These are phyloP conservation scores for Anastrepha obliqua DNA, from an alignment of 1,140 invertebrate genomes.

Conservation along the genomic window DNA sequence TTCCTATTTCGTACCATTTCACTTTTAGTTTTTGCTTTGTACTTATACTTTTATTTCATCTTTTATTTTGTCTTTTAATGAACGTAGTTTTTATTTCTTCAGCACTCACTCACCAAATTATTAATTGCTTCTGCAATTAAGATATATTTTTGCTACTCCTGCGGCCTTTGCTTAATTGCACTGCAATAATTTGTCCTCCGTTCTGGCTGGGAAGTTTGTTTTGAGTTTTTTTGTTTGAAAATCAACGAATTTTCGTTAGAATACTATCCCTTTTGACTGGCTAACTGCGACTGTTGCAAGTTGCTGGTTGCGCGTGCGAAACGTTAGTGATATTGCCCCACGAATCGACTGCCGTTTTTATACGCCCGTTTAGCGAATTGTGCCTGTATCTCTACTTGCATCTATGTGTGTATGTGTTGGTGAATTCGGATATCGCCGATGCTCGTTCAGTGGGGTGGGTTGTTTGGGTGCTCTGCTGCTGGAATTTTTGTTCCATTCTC, in stretches of 20 bases:
- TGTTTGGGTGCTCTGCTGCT: conserved; percentile 3
- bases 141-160: conserved; percentile 30
- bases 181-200: neutral
- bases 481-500: conserved; percentile 44
- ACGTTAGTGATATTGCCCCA: conserved; percentile 43
- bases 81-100: neutral
- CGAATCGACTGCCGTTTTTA: conserved; percentile 2
- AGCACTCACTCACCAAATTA: conserved; percentile 38
- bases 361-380: neutral
- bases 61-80: neutral
- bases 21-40: conserved; percentile 8
- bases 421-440: neutral
- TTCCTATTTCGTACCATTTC: neutral
- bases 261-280: neutral
- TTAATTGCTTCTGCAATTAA: conserved; percentile 45
- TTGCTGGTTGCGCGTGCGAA: conserved; percentile 46
- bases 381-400: neutral
- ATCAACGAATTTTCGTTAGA: conserved; percentile 27
- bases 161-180: neutral
- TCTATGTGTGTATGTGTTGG: neutral
- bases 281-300: conserved; percentile 48
- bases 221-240: neutral
- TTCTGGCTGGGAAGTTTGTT: neutral
- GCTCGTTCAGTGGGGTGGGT: neutral
- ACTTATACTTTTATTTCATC: neutral